phyloP scores from a whole-genome alignment of 1,140 invertebrate genomes.

The Drosophila nasuta region DNA sequence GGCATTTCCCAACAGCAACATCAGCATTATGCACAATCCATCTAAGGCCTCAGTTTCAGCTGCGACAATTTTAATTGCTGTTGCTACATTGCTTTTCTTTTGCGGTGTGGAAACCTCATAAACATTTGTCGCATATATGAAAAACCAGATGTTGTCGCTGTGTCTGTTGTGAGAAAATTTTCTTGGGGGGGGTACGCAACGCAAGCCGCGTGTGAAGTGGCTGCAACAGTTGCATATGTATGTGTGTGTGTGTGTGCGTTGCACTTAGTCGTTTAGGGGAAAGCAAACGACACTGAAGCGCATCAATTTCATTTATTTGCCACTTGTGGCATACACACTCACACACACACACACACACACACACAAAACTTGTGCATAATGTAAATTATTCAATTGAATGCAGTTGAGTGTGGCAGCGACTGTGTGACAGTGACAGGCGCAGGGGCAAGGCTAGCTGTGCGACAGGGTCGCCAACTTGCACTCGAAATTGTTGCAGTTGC shows the following conservation, averaged over 20 bases:
- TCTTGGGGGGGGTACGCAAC: conserved; percentile 58
- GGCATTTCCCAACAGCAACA: conserved; percentile 24
- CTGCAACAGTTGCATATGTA: conserved; percentile 29
- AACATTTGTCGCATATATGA: conserved; percentile 67
- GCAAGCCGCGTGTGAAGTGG: conserved; percentile 63
- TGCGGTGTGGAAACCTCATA: conserved; percentile 49
- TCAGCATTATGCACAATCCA: conserved; percentile 44
- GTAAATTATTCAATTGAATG: conserved; percentile 80
- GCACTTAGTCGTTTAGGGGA: conserved; percentile 56
- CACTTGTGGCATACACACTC: conserved; percentile 68
- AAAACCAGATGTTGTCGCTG: conserved; percentile 67
- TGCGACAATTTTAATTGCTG: conserved; percentile 77
- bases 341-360: no score
- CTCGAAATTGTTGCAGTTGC: conserved; percentile 12
- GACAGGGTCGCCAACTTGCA: conserved; percentile 36
- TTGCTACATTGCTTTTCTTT: conserved; percentile 51
- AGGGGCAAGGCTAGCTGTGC: not conserved
- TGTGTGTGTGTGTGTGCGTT: not conserved
- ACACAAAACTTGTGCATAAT: conserved; percentile 45
- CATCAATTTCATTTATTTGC: conserved; percentile 83
- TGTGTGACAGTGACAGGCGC: not conserved
- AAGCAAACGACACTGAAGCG: conserved; percentile 48
- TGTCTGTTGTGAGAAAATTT: conserved; percentile 66
- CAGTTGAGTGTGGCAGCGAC: not conserved
- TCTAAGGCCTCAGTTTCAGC: conserved; percentile 57